These are phyloP conservation scores for Amphilophus citrinellus DNA, from an alignment of 2,113 vertebrate genomes.

Conservation along the genomic window DNA sequence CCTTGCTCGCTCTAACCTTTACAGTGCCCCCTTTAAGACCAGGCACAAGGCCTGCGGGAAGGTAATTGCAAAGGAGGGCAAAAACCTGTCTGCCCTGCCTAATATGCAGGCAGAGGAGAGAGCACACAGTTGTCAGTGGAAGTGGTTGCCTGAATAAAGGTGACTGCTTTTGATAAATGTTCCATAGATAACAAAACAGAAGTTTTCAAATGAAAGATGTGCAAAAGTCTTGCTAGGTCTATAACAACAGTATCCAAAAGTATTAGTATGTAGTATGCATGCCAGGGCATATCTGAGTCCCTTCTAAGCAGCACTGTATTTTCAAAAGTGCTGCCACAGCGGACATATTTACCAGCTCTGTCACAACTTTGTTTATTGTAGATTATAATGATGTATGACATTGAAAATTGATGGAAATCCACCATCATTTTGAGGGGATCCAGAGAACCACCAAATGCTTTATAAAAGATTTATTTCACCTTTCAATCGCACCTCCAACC, in stretches of 20 bases:
- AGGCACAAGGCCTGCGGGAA: slow-evolving; percentile 30
- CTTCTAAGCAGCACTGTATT: neutral
- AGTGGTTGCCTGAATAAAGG: slow-evolving; percentile 24
- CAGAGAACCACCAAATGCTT: neutral
- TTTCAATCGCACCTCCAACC: slow-evolving; percentile 50
- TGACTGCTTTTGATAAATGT: slow-evolving; percentile 42
- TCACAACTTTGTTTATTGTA: slow-evolving; percentile 29
- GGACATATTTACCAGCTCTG: slow-evolving; percentile 18
- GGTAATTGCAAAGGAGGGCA: slow-evolving; percentile 42
- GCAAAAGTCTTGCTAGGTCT: neutral
- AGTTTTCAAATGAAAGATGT: slow-evolving; percentile 19
- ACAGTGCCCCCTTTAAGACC: slow-evolving; percentile 28
- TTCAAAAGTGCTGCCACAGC: slow-evolving; percentile 25
- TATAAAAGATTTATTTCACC: slow-evolving; percentile 56
- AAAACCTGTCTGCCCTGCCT: slow-evolving; percentile 33
- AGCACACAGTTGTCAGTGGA: slow-evolving; percentile 27
- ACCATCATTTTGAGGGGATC: slow-evolving; percentile 6
- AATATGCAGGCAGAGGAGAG: slow-evolving; percentile 36
- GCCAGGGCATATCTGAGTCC: neutral
- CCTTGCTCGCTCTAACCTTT: slow-evolving; percentile 37
- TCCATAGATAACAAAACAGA: slow-evolving; percentile 24
- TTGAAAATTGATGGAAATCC: slow-evolving; percentile 23
- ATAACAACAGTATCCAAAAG: neutral
- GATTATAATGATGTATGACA: slow-evolving; percentile 34
- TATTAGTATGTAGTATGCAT: neutral